Base-by-base conservation (phyloP, 2,888 invertebrate genomes). In the Allygus modestus region DNA sequence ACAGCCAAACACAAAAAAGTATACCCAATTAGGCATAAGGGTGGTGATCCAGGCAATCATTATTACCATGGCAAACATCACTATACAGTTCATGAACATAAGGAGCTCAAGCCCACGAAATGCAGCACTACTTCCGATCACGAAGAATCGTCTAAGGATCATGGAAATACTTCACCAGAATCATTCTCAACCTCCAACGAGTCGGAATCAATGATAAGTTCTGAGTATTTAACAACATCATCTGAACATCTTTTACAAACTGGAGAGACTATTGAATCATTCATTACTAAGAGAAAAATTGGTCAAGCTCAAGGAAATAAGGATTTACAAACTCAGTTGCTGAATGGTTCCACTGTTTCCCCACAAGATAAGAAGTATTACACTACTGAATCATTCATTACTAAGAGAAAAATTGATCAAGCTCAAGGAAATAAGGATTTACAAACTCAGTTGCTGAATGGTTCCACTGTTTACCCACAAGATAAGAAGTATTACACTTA, bases 31-130 rank as follows among this genome's bases (percentile, higher is more conserved):
- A 43, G 51, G 11, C 75, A 77, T 17, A 77, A 77, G 23, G 75
- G 75, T 26, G 73, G 73, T 20, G 73, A 73, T 41, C 73, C 73
- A 41, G 73, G 73, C 1, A 77, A 77, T 23, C 75, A 77, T 43
- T 77, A 46, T 17, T 46, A 41, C 9, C 75, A 77, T 43, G 75
- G 75, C 26, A 77, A 46, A 77, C 75, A 65, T 31, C 65, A 2
- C 28, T 2, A 15, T 15, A 15, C 4, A 17, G 65, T 28, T 65
- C 12, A 28, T 65, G 54, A 54, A 9, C 1, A 2, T 46, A 46
- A 46, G 46, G 46, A 46, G 12, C n/a, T 46, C 54, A 65, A 65
- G 15, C 4, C 65, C 2, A 31, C 28, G 15, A 28, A 31, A 58
- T 23, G 26, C 23, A 23, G 7, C 0, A 28, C 12, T 9, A 65